phyloP scores from a whole-genome alignment of 2,888 invertebrate genomes.

The Amphipoea lucens region DNA sequence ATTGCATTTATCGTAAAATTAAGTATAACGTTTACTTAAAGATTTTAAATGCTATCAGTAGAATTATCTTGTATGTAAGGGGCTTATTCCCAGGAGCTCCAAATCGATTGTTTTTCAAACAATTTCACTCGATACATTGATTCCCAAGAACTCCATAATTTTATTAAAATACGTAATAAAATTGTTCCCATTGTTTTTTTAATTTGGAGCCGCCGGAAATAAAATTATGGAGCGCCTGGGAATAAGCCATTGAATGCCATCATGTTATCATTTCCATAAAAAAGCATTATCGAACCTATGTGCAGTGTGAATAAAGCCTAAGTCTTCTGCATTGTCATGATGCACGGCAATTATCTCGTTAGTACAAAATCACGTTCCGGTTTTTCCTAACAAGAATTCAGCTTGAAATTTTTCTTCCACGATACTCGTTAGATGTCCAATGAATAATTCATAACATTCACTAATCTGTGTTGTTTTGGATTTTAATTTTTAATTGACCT shows the following conservation, averaged over 20 bases:
- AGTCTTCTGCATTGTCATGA: slow-evolving; percentile 32
- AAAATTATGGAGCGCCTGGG: too few relatives aligned
- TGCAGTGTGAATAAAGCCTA: slow-evolving; percentile 29
- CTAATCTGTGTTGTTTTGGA: slow-evolving; percentile 13
- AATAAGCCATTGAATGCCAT: too few relatives aligned
- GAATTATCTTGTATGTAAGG: not conserved
- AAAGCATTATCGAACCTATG: not conserved
- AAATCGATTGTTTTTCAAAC: too few relatives aligned
- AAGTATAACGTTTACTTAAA: not conserved
- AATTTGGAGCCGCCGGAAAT: too few relatives aligned
- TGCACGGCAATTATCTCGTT: slow-evolving; percentile 56
- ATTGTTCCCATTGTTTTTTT: too few relatives aligned
- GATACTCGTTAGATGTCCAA: slow-evolving; percentile 29
- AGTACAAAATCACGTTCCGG: slow-evolving; percentile 54
- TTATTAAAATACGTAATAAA: too few relatives aligned
- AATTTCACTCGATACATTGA: too few relatives aligned
- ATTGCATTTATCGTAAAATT: not conserved
- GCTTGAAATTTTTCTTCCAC: slow-evolving; percentile 27
- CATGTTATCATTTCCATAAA: not conserved
- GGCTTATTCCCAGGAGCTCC: too few relatives aligned
- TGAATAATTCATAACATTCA: slow-evolving; percentile 55
- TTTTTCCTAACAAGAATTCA: slow-evolving; percentile 60
- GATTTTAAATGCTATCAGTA: not conserved
- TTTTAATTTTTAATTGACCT: slow-evolving; percentile 11
- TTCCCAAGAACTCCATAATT: too few relatives aligned